These are phyloP conservation scores for Zaprionus capensis DNA, from an alignment of 1,140 invertebrate genomes.

Conservation along the genomic window DNA sequence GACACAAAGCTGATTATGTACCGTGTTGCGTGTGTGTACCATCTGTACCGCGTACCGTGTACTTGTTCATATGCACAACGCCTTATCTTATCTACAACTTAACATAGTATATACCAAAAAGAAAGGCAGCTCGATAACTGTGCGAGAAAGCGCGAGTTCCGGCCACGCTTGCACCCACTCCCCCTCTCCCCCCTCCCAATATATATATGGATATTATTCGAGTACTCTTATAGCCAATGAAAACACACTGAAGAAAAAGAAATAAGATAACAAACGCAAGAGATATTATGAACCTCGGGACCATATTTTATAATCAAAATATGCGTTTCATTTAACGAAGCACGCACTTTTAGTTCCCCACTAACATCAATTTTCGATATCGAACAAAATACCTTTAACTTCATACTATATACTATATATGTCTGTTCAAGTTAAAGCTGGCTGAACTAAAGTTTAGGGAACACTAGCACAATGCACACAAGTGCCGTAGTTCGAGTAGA, in stretches of 20 bases:
- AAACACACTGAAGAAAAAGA: constrained; percentile 7
- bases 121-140: constrained; percentile 31
- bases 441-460: constrained; percentile 68
- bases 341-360: constrained; percentile 64
- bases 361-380: constrained; percentile 28
- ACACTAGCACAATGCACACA: constrained; percentile 54
- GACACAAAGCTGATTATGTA: constrained; percentile 25
- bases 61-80: constrained; percentile 46
- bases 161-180: constrained; percentile 15
- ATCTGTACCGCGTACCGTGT: constrained; percentile 19
- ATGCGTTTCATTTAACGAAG: constrained; percentile 79
- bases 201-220: constrained; percentile 37
- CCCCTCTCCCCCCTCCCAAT: neutral
- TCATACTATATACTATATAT: constrained; percentile 19
- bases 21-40: neutral
- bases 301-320: constrained; percentile 84
- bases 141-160: constrained; percentile 24
- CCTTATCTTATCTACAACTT: constrained; percentile 54
- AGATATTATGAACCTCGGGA: constrained; percentile 81
- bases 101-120: constrained; percentile 14
- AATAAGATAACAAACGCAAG: constrained; percentile 36
- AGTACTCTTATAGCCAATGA: constrained; percentile 43
- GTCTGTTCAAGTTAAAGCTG: constrained; percentile 37
- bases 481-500: constrained; percentile 48
- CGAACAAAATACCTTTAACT: constrained; percentile 41